Conservation (phyloP, 2,113 vertebrate genomes). For the Sebastes schlegelii region DNA sequence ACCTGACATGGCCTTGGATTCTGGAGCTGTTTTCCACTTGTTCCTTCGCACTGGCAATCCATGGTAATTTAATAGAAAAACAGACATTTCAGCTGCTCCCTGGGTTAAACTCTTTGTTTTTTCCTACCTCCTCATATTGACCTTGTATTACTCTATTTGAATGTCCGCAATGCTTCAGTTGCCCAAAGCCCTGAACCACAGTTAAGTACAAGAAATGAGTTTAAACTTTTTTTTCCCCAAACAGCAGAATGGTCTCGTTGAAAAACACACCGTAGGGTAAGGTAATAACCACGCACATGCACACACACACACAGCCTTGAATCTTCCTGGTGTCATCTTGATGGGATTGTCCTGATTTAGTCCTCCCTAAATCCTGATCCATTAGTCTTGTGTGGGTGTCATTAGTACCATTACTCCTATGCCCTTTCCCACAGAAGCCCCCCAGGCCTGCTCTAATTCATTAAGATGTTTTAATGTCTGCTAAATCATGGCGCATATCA, state of each 20-base stretch:
- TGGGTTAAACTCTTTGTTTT: conserved; percentile 33
- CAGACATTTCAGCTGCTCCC: conserved; percentile 40
- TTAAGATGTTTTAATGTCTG: conserved; percentile 78
- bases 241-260: conserved; percentile 42
- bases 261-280: conserved; percentile 39
- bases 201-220: conserved; percentile 43
- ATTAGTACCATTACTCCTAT: conserved; percentile 74
- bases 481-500: conserved; percentile 73
- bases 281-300: conserved; percentile 16
- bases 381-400: conserved; percentile 69
- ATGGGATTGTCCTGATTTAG: conserved; percentile 73
- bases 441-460: conserved; percentile 74
- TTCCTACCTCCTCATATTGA: conserved; percentile 19
- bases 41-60: conserved; percentile 18
- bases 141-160: conserved; percentile 47
- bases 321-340: conserved; percentile 53
- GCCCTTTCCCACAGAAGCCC: conserved; percentile 73
- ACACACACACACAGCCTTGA: conserved; percentile 1
- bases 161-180: conserved; percentile 32
- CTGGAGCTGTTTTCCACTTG: not conserved
- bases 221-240: conserved; percentile 23
- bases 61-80: conserved; percentile 26
- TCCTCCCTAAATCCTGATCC: conserved; percentile 68
- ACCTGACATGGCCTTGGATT: conserved; percentile 40
- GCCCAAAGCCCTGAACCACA: conserved; percentile 45